Percentiles rank a stretch among this genome's conserved stretches.
These are phyloP conservation scores for Drosophila neoperkinsi DNA, from an alignment of 2,888 invertebrate genomes.

Conservation along the genomic window DNA sequence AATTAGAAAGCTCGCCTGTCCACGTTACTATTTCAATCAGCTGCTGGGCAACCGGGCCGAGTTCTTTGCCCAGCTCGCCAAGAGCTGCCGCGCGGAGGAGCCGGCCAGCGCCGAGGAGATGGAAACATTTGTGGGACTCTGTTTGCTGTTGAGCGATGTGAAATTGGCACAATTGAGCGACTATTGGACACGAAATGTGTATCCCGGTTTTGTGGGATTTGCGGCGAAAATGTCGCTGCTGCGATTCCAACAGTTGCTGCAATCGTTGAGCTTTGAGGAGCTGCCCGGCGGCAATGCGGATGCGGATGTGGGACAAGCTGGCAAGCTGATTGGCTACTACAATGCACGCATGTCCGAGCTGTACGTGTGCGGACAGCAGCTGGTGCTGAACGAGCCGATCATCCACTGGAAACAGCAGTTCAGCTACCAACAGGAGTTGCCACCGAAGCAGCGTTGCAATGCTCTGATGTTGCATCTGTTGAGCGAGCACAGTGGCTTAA, in stretches of 20 bases:
- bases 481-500: slow-evolving; percentile 63
- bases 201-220: slow-evolving; percentile 64
- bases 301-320: slow-evolving; percentile 22
- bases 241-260: slow-evolving; percentile 59
- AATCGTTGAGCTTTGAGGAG: slow-evolving; percentile 56
- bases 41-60: slow-evolving; percentile 49
- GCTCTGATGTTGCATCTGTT: slow-evolving; percentile 63
- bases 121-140: slow-evolving; percentile 64
- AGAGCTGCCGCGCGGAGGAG: slow-evolving; percentile 39
- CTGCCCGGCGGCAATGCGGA: slow-evolving; percentile 7
- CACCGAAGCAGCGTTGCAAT: slow-evolving; percentile 58
- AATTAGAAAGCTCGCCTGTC: slow-evolving; percentile 38
- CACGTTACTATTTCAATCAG: slow-evolving; percentile 57
- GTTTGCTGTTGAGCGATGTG: slow-evolving; percentile 63
- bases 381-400: slow-evolving; percentile 71
- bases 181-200: slow-evolving; percentile 58
- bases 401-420: slow-evolving; percentile 66
- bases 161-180: slow-evolving; percentile 56
- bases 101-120: slow-evolving; percentile 53
- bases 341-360: slow-evolving; percentile 64
- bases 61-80: slow-evolving; percentile 58
- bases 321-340: slow-evolving; percentile 53
- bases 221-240: slow-evolving; percentile 48
- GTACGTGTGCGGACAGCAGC: slow-evolving; percentile 65
- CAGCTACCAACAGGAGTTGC: slow-evolving; percentile 54